phyloP scores from a whole-genome alignment of 2,888 invertebrate species.

The Drosophila sordidula region DNA sequence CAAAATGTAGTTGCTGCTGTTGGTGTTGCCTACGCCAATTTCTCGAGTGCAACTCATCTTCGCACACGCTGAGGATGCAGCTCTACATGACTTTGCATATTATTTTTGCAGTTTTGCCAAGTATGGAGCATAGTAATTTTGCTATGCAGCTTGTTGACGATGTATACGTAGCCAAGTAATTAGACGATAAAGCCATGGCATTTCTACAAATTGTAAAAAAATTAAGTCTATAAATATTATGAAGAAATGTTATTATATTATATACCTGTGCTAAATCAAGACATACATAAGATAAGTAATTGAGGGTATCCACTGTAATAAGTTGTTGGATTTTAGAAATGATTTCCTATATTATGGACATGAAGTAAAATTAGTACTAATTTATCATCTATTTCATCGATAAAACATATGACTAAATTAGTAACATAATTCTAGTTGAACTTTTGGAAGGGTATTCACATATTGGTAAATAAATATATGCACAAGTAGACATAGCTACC shows the following conservation, averaged over 20 bases:
- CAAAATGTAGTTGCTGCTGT: slow-evolving; percentile 12
- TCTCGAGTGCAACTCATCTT: slow-evolving; percentile 74
- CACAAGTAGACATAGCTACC: background rate
- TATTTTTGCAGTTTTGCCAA: slow-evolving; percentile 48
- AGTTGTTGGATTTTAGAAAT: background rate
- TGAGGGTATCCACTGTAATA: background rate
- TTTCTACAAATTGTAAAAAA: background rate
- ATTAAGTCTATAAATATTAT: background rate
- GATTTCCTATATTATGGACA: no score
- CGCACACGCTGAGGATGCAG: slow-evolving; percentile 55
- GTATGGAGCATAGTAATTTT: slow-evolving; percentile 42
- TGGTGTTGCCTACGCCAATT: slow-evolving; percentile 54
- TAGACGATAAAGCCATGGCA: slow-evolving; percentile 19
- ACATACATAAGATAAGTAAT: background rate
- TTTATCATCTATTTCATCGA: no score
- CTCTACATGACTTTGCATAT: slow-evolving; percentile 68
- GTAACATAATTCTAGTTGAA: background rate
- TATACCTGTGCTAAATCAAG: background rate
- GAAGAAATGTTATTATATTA: background rate
- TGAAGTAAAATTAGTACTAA: no score
- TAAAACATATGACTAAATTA: no score
- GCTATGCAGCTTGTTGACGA: slow-evolving; percentile 45
- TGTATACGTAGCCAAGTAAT: slow-evolving; percentile 20
- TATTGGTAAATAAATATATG: background rate
- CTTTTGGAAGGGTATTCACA: slow-evolving; percentile 23